These are phyloP conservation scores for Nasonovia ribisnigri DNA, from an alignment of 2,888 invertebrate genomes.

Conservation along the genomic window DNA sequence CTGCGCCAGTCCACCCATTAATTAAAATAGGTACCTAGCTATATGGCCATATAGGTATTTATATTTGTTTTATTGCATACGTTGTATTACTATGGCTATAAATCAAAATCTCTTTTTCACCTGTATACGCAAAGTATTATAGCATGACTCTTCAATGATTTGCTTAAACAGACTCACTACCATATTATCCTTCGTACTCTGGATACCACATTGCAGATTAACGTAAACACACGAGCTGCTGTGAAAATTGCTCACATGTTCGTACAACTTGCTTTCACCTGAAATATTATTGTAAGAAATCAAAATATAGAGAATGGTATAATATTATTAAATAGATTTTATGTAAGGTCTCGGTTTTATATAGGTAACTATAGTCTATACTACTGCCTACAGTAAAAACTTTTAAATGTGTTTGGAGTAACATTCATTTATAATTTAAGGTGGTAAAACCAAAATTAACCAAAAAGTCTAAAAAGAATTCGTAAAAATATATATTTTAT, in stretches of 20 bases:
- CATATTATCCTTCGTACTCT: conserved; percentile 81
- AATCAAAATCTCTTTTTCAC: conserved; percentile 71
- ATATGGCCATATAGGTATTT: too few relatives aligned
- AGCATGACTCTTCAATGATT: conserved; percentile 91
- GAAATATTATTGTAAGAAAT: conserved; percentile 4
- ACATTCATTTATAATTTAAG: background rate
- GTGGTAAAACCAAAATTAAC: background rate
- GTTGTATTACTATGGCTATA: background rate
- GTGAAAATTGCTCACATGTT: conserved; percentile 72
- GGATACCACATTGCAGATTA: conserved; percentile 88
- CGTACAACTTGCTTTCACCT: background rate
- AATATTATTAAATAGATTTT: background rate
- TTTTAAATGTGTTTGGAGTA: background rate
- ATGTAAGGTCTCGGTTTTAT: background rate
- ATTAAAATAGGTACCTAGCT: background rate
- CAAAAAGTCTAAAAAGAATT: background rate
- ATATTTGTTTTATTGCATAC: background rate
- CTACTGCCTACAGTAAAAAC: too few relatives aligned
- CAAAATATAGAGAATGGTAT: background rate
- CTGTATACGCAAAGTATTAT: conserved; percentile 89
- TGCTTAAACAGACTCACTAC: conserved; percentile 88
- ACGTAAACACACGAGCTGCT: conserved; percentile 87
- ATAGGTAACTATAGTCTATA: too few relatives aligned
- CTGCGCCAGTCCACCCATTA: background rate
- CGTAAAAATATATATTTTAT: background rate